These are phyloP conservation scores for Ranitomeya variabilis DNA, from an alignment of 2,113 vertebrate genomes.

Conservation along the genomic window DNA sequence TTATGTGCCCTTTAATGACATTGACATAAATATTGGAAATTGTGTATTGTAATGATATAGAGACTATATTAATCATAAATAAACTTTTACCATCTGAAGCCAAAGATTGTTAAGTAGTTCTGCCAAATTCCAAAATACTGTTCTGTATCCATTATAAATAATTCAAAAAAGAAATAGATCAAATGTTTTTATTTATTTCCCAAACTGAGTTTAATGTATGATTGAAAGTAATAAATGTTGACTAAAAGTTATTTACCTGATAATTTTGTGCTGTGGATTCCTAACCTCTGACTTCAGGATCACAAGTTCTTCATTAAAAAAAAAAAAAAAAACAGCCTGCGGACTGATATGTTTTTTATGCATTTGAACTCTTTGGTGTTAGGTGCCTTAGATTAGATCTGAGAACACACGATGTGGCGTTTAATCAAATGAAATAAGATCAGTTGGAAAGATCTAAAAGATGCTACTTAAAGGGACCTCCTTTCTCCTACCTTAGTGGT, in stretches of 20 bases:
- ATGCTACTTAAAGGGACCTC: too few relatives aligned
- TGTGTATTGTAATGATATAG: not conserved
- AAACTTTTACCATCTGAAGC: not conserved
- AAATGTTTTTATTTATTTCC: not conserved
- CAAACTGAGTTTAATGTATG: not conserved
- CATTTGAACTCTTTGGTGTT: not conserved
- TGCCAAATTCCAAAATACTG: not conserved
- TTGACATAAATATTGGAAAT: not conserved
- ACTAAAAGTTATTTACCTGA: not conserved
- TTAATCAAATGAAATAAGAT: too few relatives aligned
- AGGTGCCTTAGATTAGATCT: not conserved
- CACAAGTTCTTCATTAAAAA: not conserved
- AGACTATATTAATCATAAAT: not conserved
- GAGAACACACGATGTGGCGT: too few relatives aligned
- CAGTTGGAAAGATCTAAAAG: too few relatives aligned
- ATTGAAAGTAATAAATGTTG: conserved; percentile 29
- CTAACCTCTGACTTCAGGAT: not conserved
- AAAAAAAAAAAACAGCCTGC: not conserved
- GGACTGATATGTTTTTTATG: not conserved
- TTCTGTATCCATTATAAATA: conserved; percentile 5
- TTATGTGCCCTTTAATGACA: conserved; percentile 15
- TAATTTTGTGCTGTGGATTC: not conserved
- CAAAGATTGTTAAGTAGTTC: conserved; percentile 13
- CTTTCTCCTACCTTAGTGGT: too few relatives aligned
- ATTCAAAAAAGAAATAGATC: not conserved